These are phyloP conservation scores for Ferdinandea cuprea DNA, from an alignment of 2,888 invertebrate genomes.

Conservation along the genomic window DNA sequence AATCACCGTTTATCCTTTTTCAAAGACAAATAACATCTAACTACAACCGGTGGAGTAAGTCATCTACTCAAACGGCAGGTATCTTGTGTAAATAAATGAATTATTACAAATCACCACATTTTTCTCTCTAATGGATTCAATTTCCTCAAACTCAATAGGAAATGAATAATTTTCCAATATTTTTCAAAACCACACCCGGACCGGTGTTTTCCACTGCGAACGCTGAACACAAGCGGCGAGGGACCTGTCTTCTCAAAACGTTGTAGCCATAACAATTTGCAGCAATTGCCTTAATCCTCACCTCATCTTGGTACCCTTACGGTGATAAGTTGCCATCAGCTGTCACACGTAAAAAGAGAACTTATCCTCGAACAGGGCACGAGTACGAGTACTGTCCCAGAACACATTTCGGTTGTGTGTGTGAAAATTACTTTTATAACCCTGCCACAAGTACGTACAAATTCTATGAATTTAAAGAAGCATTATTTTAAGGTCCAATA, in stretches of 20 bases:
- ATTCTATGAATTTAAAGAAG: background rate
- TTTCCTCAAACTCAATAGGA: slow-evolving; percentile 29
- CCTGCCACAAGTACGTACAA: background rate
- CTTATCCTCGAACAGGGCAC: background rate
- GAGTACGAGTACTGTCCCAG: background rate
- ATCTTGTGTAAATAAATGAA: background rate
- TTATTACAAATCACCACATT: slow-evolving; percentile 17
- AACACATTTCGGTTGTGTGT: background rate
- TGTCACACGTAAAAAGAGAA: slow-evolving; percentile 3
- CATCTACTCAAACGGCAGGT: background rate
- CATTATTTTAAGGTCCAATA: background rate
- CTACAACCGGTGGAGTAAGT: too few species aligned
- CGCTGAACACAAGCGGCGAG: too few species aligned
- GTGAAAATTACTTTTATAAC: background rate
- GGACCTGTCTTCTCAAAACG: background rate
- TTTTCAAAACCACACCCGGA: slow-evolving; percentile 1
- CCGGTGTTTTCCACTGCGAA: too few species aligned
- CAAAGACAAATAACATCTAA: too few species aligned
- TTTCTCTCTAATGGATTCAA: slow-evolving; percentile 19
- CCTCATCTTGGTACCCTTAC: background rate
- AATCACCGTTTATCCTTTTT: slow-evolving; percentile 13
- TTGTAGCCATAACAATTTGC: slow-evolving; percentile 24
- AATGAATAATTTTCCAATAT: slow-evolving; percentile 50
- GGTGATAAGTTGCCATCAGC: slow-evolving; percentile 34
- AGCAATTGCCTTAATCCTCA: slow-evolving; percentile 21